These are phyloP conservation scores for Macrophya annulata DNA, from an alignment of 2,888 invertebrate genomes.

Conservation along the genomic window DNA sequence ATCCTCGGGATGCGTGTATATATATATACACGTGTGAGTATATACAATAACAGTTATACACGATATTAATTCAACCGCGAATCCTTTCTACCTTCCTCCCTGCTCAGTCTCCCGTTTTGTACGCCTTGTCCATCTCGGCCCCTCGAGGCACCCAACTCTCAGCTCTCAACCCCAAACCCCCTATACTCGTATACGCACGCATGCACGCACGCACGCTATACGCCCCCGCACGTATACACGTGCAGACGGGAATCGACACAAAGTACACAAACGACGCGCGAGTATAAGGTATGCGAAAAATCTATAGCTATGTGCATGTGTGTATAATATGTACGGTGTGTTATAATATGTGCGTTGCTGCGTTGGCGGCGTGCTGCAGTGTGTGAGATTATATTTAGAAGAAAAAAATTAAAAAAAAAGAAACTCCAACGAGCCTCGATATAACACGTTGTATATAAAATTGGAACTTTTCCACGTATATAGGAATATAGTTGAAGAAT, in stretches of 20 bases:
- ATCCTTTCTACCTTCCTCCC: not conserved
- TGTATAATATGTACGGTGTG: not conserved
- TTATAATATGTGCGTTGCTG: not conserved
- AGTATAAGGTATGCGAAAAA: conserved; percentile 17
- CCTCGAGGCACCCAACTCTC: conserved; percentile 28
- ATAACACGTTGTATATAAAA: not conserved
- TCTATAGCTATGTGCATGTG: not conserved
- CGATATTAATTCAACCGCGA: conserved; percentile 8
- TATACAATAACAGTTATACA: conserved; percentile 10
- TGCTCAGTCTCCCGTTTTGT: not conserved
- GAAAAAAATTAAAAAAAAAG: not conserved
- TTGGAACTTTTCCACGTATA: not conserved
- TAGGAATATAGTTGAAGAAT: not conserved
- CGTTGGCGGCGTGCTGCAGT: conserved; percentile 4
- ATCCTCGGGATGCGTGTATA: conserved; percentile 16
- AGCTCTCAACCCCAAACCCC: conserved; percentile 9
- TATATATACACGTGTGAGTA: not conserved
- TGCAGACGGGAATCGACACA: conserved; percentile 7
- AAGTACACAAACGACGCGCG: not conserved
- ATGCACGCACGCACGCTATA: not conserved
- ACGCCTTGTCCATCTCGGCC: conserved; percentile 20
- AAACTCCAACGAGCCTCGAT: not conserved
- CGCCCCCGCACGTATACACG: conserved; percentile 3
- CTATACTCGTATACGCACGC: not conserved
- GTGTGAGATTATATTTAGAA: not conserved